Base-by-base conservation (phyloP, 2,888 invertebrate genomes). In the Epicampocera succincta region DNA sequence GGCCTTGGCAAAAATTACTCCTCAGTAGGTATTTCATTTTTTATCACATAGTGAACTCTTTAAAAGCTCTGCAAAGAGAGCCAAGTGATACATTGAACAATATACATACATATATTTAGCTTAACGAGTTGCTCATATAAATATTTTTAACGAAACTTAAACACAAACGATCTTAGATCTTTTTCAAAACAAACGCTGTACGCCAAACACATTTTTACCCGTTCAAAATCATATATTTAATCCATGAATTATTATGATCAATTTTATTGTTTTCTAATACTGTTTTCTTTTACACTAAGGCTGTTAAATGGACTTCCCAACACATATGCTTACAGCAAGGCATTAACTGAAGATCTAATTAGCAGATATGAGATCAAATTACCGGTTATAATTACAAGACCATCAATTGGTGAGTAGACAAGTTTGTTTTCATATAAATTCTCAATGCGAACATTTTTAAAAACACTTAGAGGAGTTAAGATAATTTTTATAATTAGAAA, bases 271-370 rank as follows among this genome's bases (percentile, higher is more conserved):
- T 33, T 33, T 42, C 21, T 25, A 19, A 46, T 58, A 13, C 0
- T 42, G 8, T 13, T 58, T 71, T 21, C 13, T 56, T 81, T 80
- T 79, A 38, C 73, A 84, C 82, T 8, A 90, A 94, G 94, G 86
- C 88, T 96, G 33, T 91, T 96, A 2, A 93, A 94, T n/a, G 93
- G 94, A 1, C 94, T 96, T 74, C 99, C 99, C 0, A 99, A 99
- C 90, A 98, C 98, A 0, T 99, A 99, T 91, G 97, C 98, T 0
- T 97, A 96, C 91, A 98, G 97, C n/a, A 99, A 99, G 91, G 95
- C 97, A 15, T 91, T 99, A 79, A 96, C 97, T 0, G 99, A 99
- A 91, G 94, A 95, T 85, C 88, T 98, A 77, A 94, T 99, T 1
- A 92, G 93, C 2, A 94, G 95, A 86, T 95, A 95, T 86, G 93